Percentiles rank a stretch among this genome's conserved stretches.
phyloP scores from a whole-genome alignment of 1,140 invertebrate species.

The Pseudobourletiella spinata region DNA sequence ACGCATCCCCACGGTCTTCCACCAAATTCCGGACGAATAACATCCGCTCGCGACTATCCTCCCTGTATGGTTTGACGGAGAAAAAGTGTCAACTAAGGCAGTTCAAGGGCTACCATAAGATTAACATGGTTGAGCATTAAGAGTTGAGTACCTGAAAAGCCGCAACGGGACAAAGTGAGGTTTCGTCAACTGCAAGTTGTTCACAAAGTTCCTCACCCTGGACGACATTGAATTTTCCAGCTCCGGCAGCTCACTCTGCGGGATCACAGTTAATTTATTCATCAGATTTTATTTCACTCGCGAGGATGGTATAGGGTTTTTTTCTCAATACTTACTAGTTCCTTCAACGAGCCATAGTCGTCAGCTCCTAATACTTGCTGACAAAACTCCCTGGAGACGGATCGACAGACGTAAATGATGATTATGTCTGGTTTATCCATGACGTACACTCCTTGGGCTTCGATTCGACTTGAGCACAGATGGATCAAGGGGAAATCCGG shows the following conservation, averaged over 20 bases:
- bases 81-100: too few relatives aligned
- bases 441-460: slow-evolving; percentile 81
- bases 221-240: slow-evolving; percentile 66
- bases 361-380: slow-evolving; percentile 59
- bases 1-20: slow-evolving; percentile 87
- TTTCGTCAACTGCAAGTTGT: slow-evolving; percentile 73
- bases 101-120: too few relatives aligned
- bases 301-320: too few relatives aligned
- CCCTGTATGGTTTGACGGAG: slow-evolving; percentile 47
- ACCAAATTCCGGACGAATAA: slow-evolving; percentile 81
- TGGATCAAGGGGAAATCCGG: slow-evolving; percentile 43
- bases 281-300: too few relatives aligned
- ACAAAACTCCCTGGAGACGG: slow-evolving; percentile 64
- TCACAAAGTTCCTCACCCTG: slow-evolving; percentile 68
- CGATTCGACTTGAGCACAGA: slow-evolving; percentile 60
- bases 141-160: slow-evolving; percentile 61
- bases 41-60: slow-evolving; percentile 72
- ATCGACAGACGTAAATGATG: slow-evolving; percentile 77
- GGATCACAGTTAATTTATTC: slow-evolving; percentile 2
- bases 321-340: slow-evolving; percentile 57
- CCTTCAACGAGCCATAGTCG: slow-evolving; percentile 52
- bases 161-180: slow-evolving; percentile 66
- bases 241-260: slow-evolving; percentile 64
- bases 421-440: slow-evolving; percentile 78
- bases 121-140: too few relatives aligned